These are phyloP conservation scores for Mycalesis mineus DNA, from an alignment of 2,888 invertebrate genomes.

Conservation along the genomic window DNA sequence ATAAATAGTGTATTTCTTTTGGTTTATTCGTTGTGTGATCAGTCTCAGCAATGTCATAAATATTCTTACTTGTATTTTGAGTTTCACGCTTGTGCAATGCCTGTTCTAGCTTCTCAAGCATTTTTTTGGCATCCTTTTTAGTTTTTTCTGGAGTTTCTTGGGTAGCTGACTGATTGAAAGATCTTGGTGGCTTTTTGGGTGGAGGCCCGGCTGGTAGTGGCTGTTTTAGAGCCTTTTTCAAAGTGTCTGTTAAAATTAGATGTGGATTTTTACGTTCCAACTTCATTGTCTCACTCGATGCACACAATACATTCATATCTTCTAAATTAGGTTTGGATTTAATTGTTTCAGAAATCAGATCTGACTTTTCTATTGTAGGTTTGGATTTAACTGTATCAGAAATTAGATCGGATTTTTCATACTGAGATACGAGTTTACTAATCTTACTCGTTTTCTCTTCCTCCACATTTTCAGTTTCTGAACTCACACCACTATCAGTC, in stretches of 20 bases:
- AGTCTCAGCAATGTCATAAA: constrained; percentile 45
- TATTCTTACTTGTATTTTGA: constrained; percentile 48
- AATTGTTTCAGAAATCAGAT: constrained; percentile 23
- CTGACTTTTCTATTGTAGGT: no score
- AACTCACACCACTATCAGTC: constrained; percentile 74
- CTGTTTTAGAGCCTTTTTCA: constrained; percentile 82
- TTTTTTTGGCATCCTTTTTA: constrained; percentile 78
- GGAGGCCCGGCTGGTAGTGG: constrained; percentile 84
- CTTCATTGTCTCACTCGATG: constrained; percentile 65
- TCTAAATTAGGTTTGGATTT: constrained; percentile 46
- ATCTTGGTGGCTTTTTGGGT: constrained; percentile 86
- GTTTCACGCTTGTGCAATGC: constrained; percentile 72
- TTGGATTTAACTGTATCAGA: constrained; percentile 19
- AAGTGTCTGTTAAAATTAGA: constrained; percentile 75
- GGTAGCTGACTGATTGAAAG: constrained; percentile 61
- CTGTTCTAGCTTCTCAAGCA: constrained; percentile 81
- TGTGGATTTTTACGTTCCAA: constrained; percentile 68
- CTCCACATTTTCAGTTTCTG: constrained; percentile 69
- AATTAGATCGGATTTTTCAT: constrained; percentile 42
- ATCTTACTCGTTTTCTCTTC: constrained; percentile 57
- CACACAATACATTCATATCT: constrained; percentile 53
- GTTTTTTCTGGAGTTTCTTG: constrained; percentile 42
- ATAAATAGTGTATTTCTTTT: constrained; percentile 72
- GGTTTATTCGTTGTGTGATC: constrained; percentile 48
- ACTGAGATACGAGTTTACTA: constrained; percentile 48